These are phyloP conservation scores for Crambe crambe DNA, from an alignment of 37 sponge, comb jelly and placozoan species.

Conservation along the genomic window DNA sequence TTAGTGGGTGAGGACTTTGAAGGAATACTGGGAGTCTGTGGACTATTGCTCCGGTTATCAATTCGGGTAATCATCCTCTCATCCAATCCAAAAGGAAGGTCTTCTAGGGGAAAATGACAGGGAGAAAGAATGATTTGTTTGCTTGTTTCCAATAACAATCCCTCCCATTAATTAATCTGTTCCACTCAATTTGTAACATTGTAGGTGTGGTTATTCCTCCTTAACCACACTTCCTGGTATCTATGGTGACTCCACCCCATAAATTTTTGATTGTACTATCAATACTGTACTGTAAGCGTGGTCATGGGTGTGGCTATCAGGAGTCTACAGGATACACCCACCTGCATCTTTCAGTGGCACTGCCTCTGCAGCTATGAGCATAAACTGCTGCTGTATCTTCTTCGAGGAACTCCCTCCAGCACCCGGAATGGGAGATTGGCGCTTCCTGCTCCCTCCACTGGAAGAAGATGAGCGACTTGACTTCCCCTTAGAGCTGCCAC, in stretches of 20 bases:
- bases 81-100: conserved; percentile 27
- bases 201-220: too few species aligned
- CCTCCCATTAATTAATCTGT: too few species aligned
- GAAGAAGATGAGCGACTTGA: neutral
- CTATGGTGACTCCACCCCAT: too few species aligned
- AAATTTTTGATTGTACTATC: too few species aligned
- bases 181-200: too few species aligned
- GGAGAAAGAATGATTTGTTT: too few species aligned
- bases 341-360: conserved; percentile 19
- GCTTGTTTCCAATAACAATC: too few species aligned
- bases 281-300: too few species aligned
- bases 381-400: conserved; percentile 1
- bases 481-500: neutral
- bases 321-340: too few species aligned
- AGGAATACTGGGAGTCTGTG: neutral
- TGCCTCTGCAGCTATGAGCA: conserved; percentile 53
- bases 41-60: conserved; percentile 27
- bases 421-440: neutral
- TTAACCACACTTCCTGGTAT: too few species aligned
- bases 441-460: conserved; percentile 18
- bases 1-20: neutral
- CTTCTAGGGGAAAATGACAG: neutral
- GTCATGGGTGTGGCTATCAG: too few species aligned
- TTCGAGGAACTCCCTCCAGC: neutral
- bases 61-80: conserved; percentile 50